Percentiles rank a stretch among this genome's conserved stretches.
Evolutionary conservation across 2,797 vertebrate species (phyloP).

Genomic region (Eospalax fontanierii): DNA sequence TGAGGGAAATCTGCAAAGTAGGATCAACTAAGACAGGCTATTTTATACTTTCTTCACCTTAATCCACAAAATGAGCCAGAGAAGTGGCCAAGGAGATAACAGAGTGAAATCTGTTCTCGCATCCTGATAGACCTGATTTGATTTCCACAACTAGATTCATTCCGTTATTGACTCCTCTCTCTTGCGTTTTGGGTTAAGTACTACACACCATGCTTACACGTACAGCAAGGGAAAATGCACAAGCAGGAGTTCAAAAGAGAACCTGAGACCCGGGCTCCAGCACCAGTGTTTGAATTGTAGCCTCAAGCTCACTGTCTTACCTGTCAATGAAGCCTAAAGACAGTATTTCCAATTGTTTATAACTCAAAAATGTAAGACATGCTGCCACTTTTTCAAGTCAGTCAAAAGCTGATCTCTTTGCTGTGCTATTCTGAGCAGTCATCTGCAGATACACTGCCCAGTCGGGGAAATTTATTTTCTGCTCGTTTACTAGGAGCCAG

Average conservation of each 20-base stretch:
- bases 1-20: slow-evolving; percentile 67
- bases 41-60: not conserved
- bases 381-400: slow-evolving; percentile 42
- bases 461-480: slow-evolving; percentile 33
- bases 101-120: slow-evolving; percentile 37
- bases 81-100: slow-evolving; percentile 50
- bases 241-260: not conserved
- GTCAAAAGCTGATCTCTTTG: not conserved
- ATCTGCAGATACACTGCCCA: not conserved
- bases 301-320: not conserved
- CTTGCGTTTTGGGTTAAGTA: not conserved
- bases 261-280: not conserved
- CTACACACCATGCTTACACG: not conserved
- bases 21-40: slow-evolving; percentile 44
- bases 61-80: slow-evolving; percentile 24
- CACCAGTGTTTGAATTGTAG: not conserved
- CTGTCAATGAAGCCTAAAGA: not conserved
- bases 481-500: not conserved
- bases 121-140: not conserved
- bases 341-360: not conserved
- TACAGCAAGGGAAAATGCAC: not conserved
- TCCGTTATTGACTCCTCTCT: not conserved
- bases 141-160: slow-evolving; percentile 30
- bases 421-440: slow-evolving; percentile 14
- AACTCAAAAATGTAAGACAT: slow-evolving; percentile 1